Conservation (phyloP, 1,140 invertebrate genomes). For the Heliothis virescens region DNA sequence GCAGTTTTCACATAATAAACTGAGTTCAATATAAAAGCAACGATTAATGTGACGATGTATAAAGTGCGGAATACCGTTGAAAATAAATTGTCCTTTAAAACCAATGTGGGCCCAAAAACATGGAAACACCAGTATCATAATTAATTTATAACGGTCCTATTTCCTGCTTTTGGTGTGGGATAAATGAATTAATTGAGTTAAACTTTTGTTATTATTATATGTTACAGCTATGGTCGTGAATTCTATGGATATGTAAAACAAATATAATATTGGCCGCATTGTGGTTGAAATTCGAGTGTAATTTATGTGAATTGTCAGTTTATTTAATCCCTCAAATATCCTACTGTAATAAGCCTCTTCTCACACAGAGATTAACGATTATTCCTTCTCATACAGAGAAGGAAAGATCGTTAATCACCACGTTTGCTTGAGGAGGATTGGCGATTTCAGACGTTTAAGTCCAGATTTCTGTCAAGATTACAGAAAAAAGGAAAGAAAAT, state of each 20-base stretch:
- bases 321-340: too few relatives aligned
- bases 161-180: slow-evolving; percentile 14
- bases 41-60: slow-evolving; percentile 37
- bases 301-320: too few relatives aligned
- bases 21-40: slow-evolving; percentile 1
- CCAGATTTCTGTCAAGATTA: too few relatives aligned
- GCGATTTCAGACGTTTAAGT: too few relatives aligned
- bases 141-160: slow-evolving; percentile 35
- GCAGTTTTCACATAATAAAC: slow-evolving; percentile 25
- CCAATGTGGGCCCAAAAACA: slow-evolving; percentile 11
- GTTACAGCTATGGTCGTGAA: not conserved
- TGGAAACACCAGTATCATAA: slow-evolving; percentile 33
- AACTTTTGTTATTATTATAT: slow-evolving; percentile 1
- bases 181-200: slow-evolving; percentile 23
- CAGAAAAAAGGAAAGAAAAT: too few relatives aligned
- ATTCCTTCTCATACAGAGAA: too few relatives aligned
- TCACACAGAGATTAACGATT: too few relatives aligned
- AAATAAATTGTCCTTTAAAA: slow-evolving; percentile 32
- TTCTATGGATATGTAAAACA: not conserved
- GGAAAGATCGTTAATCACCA: too few relatives aligned
- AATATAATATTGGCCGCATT: too few relatives aligned
- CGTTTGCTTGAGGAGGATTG: too few relatives aligned
- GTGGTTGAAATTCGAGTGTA: too few relatives aligned
- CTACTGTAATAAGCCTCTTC: too few relatives aligned
- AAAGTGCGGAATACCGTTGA: slow-evolving; percentile 22